Conservation (phyloP, 2,113 vertebrate genomes). For the Astatotilapia flaviijosephi region DNA sequence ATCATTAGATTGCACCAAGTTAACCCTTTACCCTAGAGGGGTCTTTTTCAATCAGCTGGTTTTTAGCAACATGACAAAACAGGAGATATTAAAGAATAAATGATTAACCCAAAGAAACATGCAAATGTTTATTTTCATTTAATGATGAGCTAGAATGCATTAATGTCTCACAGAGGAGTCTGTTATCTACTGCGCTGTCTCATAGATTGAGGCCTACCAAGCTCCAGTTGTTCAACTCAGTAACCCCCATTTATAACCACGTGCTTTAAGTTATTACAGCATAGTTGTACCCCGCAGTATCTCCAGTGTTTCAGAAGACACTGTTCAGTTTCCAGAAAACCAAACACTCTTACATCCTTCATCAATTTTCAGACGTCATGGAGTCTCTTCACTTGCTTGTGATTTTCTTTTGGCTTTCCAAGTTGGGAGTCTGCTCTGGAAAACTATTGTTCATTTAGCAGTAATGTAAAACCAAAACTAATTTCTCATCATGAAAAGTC, state of each 20-base stretch:
- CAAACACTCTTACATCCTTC: not conserved
- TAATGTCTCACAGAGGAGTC: not conserved
- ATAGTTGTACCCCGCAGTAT: not conserved
- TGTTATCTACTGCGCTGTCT: not conserved
- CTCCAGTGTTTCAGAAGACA: not conserved
- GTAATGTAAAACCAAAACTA: not conserved
- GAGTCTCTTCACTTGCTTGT: not conserved
- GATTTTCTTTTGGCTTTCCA: not conserved
- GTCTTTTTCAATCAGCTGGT: not conserved
- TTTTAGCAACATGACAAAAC: not conserved
- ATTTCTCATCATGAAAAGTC: not conserved
- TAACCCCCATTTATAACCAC: not conserved
- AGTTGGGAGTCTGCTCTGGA: not conserved
- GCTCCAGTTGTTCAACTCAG: not conserved
- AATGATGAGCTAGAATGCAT: not conserved
- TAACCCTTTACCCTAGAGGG: not conserved
- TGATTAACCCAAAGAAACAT: not conserved
- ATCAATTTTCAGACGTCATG: not conserved
- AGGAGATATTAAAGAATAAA: not conserved
- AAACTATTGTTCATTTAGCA: not conserved
- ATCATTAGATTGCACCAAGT: not conserved
- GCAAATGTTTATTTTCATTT: not conserved
- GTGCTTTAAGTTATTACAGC: not conserved
- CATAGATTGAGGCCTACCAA: not conserved
- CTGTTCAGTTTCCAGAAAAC: not conserved